These are phyloP conservation scores for Mya arenaria DNA, from an alignment of 1,140 invertebrate genomes.

Conservation along the genomic window DNA sequence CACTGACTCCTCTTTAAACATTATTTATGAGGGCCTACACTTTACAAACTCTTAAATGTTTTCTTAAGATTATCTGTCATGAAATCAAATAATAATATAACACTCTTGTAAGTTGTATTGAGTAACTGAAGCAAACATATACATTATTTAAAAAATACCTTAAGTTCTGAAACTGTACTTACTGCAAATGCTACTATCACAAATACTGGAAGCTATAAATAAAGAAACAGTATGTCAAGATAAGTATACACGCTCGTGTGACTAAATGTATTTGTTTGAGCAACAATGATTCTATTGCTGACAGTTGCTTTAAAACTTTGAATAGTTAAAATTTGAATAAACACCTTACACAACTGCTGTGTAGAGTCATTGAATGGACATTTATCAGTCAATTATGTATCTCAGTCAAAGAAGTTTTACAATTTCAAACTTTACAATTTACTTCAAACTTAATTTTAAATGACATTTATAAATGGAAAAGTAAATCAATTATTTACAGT, in stretches of 20 bases:
- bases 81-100: background rate
- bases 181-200: conserved; percentile 51
- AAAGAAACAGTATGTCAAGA: background rate
- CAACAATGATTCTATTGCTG: too few species aligned
- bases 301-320: too few species aligned
- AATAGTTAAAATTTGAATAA: too few species aligned
- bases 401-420: too few species aligned
- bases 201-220: conserved; percentile 50
- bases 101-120: background rate
- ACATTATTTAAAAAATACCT: background rate
- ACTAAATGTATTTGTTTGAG: too few species aligned
- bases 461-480: background rate
- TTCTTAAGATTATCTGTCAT: background rate
- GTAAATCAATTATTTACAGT: too few species aligned
- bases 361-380: too few species aligned
- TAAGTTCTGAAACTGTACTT: too few species aligned
- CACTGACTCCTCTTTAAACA: background rate
- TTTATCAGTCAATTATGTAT: too few species aligned
- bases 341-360: too few species aligned
- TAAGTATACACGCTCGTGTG: too few species aligned
- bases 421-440: background rate
- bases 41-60: background rate
- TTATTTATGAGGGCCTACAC: background rate
- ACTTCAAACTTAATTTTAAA: background rate
- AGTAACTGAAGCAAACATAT: background rate